phyloP scores from a whole-genome alignment of 2,113 vertebrate genomes.

The Prinia subflava region DNA sequence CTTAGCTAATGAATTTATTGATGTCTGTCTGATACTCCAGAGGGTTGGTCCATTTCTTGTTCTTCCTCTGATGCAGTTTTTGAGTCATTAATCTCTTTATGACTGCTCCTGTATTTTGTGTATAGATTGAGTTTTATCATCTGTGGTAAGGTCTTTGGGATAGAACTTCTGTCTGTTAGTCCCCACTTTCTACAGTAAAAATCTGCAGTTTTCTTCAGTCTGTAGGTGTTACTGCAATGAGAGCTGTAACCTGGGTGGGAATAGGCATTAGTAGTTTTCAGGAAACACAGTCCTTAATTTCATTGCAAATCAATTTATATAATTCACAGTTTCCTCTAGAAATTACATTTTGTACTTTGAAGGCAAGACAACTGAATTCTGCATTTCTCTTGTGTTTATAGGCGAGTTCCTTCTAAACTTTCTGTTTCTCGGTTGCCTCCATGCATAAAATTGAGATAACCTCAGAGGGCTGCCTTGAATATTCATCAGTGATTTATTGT shows the following conservation, averaged over 20 bases:
- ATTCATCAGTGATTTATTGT: slow-evolving; percentile 35
- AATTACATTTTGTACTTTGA: background rate
- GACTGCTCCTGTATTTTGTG: background rate
- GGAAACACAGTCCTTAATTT: background rate
- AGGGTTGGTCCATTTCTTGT: background rate
- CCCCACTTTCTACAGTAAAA: background rate
- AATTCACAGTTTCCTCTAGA: background rate
- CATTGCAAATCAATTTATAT: background rate
- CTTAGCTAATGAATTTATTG: background rate
- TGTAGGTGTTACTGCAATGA: background rate
- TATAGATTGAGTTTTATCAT: background rate
- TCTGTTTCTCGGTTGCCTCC: background rate
- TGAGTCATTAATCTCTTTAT: background rate
- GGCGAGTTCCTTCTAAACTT: background rate
- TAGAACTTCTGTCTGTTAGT: background rate
- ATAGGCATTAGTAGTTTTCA: background rate
- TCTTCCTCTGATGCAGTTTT: background rate
- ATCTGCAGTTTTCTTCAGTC: background rate
- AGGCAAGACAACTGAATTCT: background rate
- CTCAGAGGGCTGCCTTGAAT: slow-evolving; percentile 14
- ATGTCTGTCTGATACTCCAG: background rate
- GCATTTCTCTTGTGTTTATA: background rate
- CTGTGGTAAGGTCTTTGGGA: background rate
- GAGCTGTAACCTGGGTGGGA: background rate
- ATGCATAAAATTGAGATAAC: slow-evolving; percentile 35